Evolutionary conservation across 1,140 invertebrate genomes (phyloP).

Genomic region (Zeugodacus cucurbitae): DNA sequence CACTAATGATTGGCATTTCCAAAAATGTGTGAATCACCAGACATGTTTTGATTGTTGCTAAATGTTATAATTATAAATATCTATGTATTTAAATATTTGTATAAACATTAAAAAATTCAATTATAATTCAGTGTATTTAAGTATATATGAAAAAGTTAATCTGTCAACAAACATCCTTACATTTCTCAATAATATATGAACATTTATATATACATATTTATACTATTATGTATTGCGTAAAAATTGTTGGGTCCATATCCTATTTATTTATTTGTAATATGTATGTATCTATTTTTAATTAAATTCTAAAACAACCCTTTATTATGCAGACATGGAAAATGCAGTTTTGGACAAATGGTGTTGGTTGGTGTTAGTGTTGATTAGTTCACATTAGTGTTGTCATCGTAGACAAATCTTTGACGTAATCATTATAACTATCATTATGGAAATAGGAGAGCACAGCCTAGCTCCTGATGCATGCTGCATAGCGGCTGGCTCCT

Average conservation of each 20-base stretch:
- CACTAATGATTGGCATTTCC: too few relatives aligned
- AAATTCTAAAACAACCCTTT: slow-evolving; percentile 17
- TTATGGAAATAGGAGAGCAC: slow-evolving; percentile 56
- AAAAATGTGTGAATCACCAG: too few relatives aligned
- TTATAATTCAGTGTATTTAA: neutral
- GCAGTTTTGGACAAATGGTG: slow-evolving; percentile 35
- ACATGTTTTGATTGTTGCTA: too few relatives aligned
- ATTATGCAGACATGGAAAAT: slow-evolving; percentile 35
- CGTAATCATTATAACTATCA: slow-evolving; percentile 51
- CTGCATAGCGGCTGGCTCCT: slow-evolving; percentile 65
- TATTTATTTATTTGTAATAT: slow-evolving; percentile 14
- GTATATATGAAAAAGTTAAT: neutral
- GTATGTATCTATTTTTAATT: neutral
- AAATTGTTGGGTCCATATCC: neutral
- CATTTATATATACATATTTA: neutral
- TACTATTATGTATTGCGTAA: neutral
- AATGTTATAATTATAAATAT: too few relatives aligned
- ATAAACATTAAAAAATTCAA: too few relatives aligned
- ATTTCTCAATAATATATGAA: neutral
- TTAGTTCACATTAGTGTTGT: slow-evolving; percentile 48
- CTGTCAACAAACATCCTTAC: neutral
- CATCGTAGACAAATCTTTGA: slow-evolving; percentile 52
- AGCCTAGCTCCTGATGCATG: slow-evolving; percentile 56
- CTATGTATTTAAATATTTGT: too few relatives aligned
- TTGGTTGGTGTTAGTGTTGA: slow-evolving; percentile 10